phyloP scores from a whole-genome alignment of 2,113 vertebrate genomes.

The Malurus melanocephalus region DNA sequence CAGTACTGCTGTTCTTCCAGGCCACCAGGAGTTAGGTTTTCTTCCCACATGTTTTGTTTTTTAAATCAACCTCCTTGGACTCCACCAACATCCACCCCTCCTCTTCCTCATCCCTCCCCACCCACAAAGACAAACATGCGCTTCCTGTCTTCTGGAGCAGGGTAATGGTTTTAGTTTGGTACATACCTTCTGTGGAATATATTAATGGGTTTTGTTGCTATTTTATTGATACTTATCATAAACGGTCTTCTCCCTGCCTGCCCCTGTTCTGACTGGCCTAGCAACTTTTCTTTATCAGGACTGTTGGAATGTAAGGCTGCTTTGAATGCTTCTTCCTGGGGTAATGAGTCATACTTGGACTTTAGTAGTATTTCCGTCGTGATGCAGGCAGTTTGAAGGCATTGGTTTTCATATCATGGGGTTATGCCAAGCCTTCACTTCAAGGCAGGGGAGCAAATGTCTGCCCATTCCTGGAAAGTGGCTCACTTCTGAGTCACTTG shows the following conservation, averaged over 20 bases:
- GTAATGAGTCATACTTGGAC: not conserved
- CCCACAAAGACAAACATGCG: accelerated
- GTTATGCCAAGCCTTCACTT: not conserved
- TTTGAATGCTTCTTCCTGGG: not conserved
- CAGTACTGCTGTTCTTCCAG: not conserved
- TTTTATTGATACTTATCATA: not conserved
- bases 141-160: not conserved
- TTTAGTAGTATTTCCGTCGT: not conserved
- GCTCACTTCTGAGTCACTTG: not conserved
- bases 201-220: not conserved
- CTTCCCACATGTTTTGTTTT: not conserved
- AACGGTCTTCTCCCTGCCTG: not conserved
- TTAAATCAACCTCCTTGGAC: accelerated
- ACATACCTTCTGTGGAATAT: not conserved
- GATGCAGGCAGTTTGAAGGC: not conserved
- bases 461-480: not conserved
- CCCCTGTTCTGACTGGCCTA: not conserved
- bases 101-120: not conserved
- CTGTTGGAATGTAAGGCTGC: not conserved
- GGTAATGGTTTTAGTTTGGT: not conserved
- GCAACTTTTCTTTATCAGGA: not conserved
- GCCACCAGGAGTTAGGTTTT: not conserved
- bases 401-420: not conserved
- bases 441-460: not conserved
- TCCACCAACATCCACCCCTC: not conserved